Evolutionary conservation across 2,888 invertebrate genomes (phyloP).

Genomic region (Ernsta delagoae): DNA sequence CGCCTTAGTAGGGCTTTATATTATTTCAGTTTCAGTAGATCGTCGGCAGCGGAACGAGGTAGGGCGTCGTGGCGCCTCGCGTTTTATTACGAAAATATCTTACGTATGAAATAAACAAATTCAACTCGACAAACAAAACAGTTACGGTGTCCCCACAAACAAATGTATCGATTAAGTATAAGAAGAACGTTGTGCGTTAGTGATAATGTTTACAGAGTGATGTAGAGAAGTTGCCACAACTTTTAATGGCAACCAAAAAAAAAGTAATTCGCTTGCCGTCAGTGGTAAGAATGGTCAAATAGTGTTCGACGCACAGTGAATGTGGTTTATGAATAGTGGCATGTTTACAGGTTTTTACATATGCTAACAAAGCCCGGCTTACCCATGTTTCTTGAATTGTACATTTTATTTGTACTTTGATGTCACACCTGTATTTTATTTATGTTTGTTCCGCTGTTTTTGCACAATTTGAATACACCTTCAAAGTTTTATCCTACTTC

Average conservation of each 20-base stretch:
- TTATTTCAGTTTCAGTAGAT: constrained; percentile 35
- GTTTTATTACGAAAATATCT: neutral
- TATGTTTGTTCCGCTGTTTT: neutral
- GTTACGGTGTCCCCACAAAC: constrained; percentile 4
- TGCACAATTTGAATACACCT: neutral
- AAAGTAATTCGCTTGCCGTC: constrained; percentile 80
- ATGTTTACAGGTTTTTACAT: constrained; percentile 81
- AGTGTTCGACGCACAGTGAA: constrained; percentile 41
- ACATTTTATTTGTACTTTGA: neutral
- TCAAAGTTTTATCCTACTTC: neutral
- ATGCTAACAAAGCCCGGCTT: constrained; percentile 38
- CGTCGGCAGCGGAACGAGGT: constrained; percentile 32
- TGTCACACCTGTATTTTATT: neutral
- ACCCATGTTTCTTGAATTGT: no score
- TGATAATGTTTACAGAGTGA: constrained; percentile 11
- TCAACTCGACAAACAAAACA: constrained; percentile 23
- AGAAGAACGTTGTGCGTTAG: neutral
- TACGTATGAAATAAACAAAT: constrained; percentile 11
- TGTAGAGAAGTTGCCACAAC: constrained; percentile 16
- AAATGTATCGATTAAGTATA: constrained; percentile 10
- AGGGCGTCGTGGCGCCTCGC: neutral
- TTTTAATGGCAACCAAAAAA: constrained; percentile 70
- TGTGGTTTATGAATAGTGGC: constrained; percentile 49
- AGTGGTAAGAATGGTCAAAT: constrained; percentile 74
- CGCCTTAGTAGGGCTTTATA: constrained; percentile 12